Percentiles rank a stretch among this genome's conserved stretches.
phyloP scores from a whole-genome alignment of 2,888 invertebrate genomes.

The Seira musarum region DNA sequence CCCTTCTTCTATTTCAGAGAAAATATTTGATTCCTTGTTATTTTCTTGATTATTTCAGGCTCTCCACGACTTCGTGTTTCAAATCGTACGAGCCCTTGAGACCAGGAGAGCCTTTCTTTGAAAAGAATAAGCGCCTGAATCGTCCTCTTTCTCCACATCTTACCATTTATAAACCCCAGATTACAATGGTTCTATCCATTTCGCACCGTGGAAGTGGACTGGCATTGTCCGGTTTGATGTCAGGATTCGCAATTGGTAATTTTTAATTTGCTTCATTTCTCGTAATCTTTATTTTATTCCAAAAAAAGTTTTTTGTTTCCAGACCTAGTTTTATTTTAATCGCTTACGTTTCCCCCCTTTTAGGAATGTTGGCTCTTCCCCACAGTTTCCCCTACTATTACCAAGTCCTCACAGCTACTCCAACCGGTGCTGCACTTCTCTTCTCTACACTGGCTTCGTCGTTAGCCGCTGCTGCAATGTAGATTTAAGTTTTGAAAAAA shows the following conservation, averaged over 20 bases:
- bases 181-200: conserved; percentile 86
- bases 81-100: conserved; percentile 31
- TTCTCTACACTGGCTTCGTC: conserved; percentile 73
- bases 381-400: conserved; percentile 75
- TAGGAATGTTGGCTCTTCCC: conserved; percentile 73
- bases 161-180: conserved; percentile 84
- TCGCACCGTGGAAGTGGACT: conserved; percentile 85
- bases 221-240: conserved; percentile 74
- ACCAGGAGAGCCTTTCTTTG: conserved; percentile 74
- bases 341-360: conserved; percentile 24
- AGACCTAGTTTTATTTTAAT: neutral
- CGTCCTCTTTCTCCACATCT: conserved; percentile 91
- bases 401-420: conserved; percentile 72
- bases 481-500: too few relatives aligned
- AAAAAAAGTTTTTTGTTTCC: neutral
- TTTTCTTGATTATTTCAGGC: too few relatives aligned
- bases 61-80: conserved; percentile 46
- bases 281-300: neutral
- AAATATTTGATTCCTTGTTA: too few relatives aligned
- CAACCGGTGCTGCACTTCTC: conserved; percentile 74
- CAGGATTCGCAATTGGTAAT: conserved; percentile 74
- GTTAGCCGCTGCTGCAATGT: conserved; percentile 64
- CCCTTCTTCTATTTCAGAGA: too few relatives aligned
- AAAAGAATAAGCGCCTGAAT: conserved; percentile 81
- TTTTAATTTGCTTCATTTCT: conserved; percentile 1